A percentile compares a stretch with the other conserved stretches of the same genome.
phyloP scores from a whole-genome alignment of 2,797 vertebrate genomes.

The Thaleichthys pacificus region DNA sequence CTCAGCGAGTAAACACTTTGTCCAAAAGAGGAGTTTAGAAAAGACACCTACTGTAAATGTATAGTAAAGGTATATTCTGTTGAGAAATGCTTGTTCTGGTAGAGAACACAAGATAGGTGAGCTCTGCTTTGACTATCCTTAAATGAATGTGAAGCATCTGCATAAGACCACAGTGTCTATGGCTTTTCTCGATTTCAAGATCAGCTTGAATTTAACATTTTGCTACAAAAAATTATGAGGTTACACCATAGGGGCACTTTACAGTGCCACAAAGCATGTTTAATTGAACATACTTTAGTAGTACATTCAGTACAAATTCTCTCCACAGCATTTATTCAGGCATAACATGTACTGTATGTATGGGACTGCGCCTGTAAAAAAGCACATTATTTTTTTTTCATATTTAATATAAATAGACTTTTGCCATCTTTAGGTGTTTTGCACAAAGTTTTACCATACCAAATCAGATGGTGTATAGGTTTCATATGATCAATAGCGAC shows the following conservation, averaged over 20 bases:
- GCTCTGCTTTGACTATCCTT: conserved; percentile 5
- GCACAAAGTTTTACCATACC: conserved; percentile 34
- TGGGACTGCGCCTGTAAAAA: background rate
- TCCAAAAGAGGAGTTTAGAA: conserved; percentile 31
- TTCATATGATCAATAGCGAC: conserved; percentile 64
- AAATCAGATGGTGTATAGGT: conserved; percentile 52
- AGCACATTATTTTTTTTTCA: too few species aligned
- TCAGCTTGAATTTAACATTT: background rate
- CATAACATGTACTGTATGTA: conserved; percentile 6
- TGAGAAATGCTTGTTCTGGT: background rate
- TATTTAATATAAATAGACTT: conserved; percentile 38
- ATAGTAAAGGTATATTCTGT: background rate
- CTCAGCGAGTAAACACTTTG: conserved; percentile 51
- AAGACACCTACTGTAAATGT: background rate
- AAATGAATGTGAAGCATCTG: background rate
- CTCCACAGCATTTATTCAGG: conserved; percentile 25
- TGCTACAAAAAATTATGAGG: conserved; percentile 5
- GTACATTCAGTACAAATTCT: conserved; percentile 14
- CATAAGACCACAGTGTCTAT: conserved; percentile 17
- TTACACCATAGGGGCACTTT: background rate
- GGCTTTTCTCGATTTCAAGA: conserved; percentile 19
- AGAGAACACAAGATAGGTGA: conserved; percentile 21
- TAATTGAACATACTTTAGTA: conserved; percentile 13
- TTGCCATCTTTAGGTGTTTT: conserved; percentile 51
- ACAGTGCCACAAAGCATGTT: background rate